These are phyloP conservation scores for Scaptomyza pallida DNA, from an alignment of 1,140 invertebrate genomes.

Conservation along the genomic window DNA sequence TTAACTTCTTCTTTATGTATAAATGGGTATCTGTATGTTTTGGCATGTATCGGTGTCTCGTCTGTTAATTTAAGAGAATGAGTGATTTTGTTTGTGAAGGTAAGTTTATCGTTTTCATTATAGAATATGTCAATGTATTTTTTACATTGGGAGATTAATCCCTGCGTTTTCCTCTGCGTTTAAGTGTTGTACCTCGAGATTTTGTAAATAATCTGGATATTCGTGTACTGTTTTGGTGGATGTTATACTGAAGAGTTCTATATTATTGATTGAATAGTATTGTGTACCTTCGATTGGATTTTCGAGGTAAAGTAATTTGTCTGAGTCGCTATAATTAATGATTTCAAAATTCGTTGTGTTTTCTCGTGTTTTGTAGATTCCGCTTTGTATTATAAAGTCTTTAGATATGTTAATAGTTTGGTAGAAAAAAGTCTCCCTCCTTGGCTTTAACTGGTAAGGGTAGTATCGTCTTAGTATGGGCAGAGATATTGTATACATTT, in stretches of 20 bases:
- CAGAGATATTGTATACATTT: no score
- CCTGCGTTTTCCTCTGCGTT: no score
- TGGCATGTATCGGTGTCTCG: neutral
- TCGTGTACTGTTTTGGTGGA: neutral
- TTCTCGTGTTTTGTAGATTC: no score
- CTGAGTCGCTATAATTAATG: no score
- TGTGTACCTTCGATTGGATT: neutral
- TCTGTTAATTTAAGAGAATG: neutral
- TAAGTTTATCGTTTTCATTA: neutral
- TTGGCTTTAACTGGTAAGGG: no score
- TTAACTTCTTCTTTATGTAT: no score
- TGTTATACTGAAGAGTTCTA: constrained; percentile 1
- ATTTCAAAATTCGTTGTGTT: no score
- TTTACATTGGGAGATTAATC: neutral
- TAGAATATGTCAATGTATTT: neutral
- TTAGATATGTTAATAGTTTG: no score
- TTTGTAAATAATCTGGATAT: neutral
- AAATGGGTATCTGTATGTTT: no score
- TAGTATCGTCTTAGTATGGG: no score
- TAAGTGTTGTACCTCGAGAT: neutral
- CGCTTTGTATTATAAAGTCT: no score
- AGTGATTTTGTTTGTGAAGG: constrained; percentile 1
- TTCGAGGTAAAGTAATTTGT: neutral
- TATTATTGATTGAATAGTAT: neutral
- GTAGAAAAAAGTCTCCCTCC: no score